Conservation (phyloP, 92 coral and sea anemone genomes). For the Pocillopora meandrina region DNA sequence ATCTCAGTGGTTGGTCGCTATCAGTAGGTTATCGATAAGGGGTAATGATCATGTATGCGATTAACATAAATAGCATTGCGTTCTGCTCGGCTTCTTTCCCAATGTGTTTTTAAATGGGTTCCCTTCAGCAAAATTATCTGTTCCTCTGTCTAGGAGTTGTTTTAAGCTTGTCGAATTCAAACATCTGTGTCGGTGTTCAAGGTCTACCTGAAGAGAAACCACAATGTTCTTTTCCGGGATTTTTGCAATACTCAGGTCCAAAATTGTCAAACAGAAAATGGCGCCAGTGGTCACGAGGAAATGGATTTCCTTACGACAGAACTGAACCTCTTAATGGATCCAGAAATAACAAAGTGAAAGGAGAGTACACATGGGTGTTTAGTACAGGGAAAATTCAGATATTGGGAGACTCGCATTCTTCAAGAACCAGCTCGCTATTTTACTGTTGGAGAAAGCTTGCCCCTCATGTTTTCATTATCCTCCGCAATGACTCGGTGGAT, state of each 20-base stretch:
- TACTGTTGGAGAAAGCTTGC: slow-evolving; percentile 25
- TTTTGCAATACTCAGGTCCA: slow-evolving; percentile 29
- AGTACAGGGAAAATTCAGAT: slow-evolving; percentile 5
- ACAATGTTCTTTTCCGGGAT: slow-evolving; percentile 22
- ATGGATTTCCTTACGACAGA: not conserved
- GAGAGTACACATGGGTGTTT: slow-evolving; percentile 16
- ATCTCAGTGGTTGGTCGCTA: slow-evolving; percentile 1
- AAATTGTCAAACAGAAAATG: slow-evolving; percentile 11
- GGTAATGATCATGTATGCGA: not conserved
- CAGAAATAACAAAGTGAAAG: not conserved
- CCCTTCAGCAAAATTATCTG: slow-evolving; percentile 10
- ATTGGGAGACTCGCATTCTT: not conserved
- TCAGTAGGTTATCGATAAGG: not conserved
- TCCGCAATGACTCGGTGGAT: not conserved
- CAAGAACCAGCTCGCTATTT: not conserved
- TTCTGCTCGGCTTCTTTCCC: slow-evolving; percentile 18
- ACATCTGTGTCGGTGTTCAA: not conserved
- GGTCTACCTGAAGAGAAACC: not conserved
- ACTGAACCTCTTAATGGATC: not conserved
- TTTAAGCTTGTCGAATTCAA: not conserved
- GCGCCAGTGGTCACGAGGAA: slow-evolving; percentile 38
- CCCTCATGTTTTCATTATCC: slow-evolving; percentile 31
- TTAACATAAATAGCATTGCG: not conserved
- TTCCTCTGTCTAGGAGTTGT: not conserved
- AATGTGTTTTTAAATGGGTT: not conserved